Conservation (phyloP, 2,888 invertebrate genomes). For the Ferdinandea cuprea region DNA sequence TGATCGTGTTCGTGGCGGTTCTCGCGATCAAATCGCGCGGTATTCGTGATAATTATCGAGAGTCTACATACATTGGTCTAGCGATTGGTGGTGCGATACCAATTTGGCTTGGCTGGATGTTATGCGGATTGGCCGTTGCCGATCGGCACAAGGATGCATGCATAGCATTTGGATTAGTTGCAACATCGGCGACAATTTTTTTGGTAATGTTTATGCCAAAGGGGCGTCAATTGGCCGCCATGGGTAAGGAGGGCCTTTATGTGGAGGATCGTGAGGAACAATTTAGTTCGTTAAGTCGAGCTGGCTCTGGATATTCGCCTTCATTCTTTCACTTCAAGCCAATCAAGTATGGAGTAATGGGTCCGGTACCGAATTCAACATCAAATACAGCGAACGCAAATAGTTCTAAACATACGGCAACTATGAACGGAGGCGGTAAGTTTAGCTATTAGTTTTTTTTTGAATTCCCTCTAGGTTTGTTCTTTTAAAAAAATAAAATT, state of each 20-base stretch:
- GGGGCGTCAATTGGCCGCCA: conserved; percentile 94
- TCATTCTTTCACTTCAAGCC: conserved; percentile 97
- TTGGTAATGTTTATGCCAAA: conserved; percentile 97
- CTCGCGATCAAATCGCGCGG: conserved; percentile 93
- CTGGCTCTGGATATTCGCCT: conserved; percentile 93
- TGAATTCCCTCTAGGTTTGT: background rate
- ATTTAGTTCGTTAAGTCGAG: conserved; percentile 90
- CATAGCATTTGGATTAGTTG: conserved; percentile 93
- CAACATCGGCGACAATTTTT: conserved; percentile 93
- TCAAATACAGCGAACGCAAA: conserved; percentile 82
- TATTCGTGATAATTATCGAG: conserved; percentile 96
- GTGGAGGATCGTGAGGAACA: conserved; percentile 92
- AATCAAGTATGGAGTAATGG: conserved; percentile 89
- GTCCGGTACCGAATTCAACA: conserved; percentile 83
- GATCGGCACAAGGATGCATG: conserved; percentile 94
- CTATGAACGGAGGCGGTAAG: conserved; percentile 81
- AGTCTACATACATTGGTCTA: conserved; percentile 95
- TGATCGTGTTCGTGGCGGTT: conserved; percentile 92
- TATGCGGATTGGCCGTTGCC: conserved; percentile 91
- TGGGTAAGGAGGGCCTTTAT: conserved; percentile 94
- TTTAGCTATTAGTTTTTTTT: conserved; percentile 24
- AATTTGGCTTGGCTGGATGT: conserved; percentile 93
- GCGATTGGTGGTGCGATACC: conserved; percentile 94
- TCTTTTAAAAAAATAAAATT: conserved; percentile 19
- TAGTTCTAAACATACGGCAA: conserved; percentile 84